phyloP scores from a whole-genome alignment of 2,888 invertebrate genomes.

The Dryocosmus kuriphilus region DNA sequence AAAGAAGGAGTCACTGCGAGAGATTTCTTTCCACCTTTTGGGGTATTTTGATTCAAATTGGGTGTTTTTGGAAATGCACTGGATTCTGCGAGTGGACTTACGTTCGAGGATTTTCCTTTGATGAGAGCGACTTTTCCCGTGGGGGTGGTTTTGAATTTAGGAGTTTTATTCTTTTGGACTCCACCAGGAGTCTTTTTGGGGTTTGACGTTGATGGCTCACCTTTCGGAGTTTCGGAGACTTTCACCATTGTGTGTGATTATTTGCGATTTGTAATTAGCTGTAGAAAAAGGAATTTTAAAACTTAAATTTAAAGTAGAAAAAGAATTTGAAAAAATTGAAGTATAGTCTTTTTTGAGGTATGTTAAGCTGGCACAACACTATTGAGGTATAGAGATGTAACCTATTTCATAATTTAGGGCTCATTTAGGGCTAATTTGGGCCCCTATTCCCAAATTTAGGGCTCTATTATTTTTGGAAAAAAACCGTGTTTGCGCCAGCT shows the following conservation, averaged over 20 bases:
- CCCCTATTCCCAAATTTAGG: too few species aligned
- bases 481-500: too few species aligned
- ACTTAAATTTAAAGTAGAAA: not conserved
- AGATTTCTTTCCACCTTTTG: not conserved
- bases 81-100: not conserved
- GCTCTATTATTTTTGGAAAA: too few species aligned
- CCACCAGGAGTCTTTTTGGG: conserved; percentile 46
- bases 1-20: not conserved
- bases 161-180: conserved; percentile 59
- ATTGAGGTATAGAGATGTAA: too few species aligned
- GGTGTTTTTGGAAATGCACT: conserved; percentile 21
- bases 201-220: conserved; percentile 20
- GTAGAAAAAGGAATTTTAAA: not conserved
- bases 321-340: not conserved
- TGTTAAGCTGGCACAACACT: too few species aligned
- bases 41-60: not conserved
- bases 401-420: too few species aligned
- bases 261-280: not conserved
- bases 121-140: conserved; percentile 60
- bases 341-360: not conserved
- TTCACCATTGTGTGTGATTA: conserved; percentile 14
- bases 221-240: conserved; percentile 27
- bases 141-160: conserved; percentile 63
- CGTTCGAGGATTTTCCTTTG: conserved; percentile 48
- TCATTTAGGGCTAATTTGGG: too few species aligned